Evolutionary conservation across 1,140 invertebrate genomes (phyloP).

Genomic region (Drosophila grimshawi): DNA sequence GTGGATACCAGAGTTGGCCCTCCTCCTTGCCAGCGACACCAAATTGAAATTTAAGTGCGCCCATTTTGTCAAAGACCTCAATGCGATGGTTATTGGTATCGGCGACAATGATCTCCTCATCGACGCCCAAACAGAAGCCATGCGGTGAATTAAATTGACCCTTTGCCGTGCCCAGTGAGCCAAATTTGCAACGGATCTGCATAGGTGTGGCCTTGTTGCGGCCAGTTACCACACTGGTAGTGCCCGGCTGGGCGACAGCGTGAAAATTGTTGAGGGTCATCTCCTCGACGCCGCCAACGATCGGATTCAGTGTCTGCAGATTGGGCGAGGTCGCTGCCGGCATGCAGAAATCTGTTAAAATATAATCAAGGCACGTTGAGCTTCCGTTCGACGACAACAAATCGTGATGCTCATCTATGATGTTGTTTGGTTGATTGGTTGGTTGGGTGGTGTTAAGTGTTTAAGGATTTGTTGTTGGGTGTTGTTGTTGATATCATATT

Average conservation of each 20-base stretch:
- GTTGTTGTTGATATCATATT: conserved; percentile 12
- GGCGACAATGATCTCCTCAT: conserved; percentile 97
- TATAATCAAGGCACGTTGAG: conserved; percentile 85
- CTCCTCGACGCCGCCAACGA: conserved; percentile 74
- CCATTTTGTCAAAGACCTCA: conserved; percentile 96
- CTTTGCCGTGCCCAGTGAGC: conserved; percentile 94
- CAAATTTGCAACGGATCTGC: conserved; percentile 96
- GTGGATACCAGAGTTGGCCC: conserved; percentile 97
- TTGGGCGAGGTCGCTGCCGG: conserved; percentile 88
- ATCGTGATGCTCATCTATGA: conserved; percentile 74
- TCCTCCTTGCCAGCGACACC: conserved; percentile 96
- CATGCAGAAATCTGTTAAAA: conserved; percentile 84
- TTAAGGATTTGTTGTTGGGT: conserved; percentile 25
- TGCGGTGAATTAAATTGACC: conserved; percentile 98
- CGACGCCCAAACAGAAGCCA: conserved; percentile 96
- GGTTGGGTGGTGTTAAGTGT: neutral
- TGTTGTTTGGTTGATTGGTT: conserved; percentile 24
- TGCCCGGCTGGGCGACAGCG: conserved; percentile 70
- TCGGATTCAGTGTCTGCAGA: conserved; percentile 85
- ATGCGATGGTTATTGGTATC: conserved; percentile 98
- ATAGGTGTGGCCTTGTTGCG: conserved; percentile 91
- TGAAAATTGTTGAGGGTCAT: conserved; percentile 74
- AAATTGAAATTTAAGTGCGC: conserved; percentile 95
- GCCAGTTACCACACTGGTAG: conserved; percentile 85
- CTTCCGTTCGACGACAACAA: conserved; percentile 85